Base-by-base conservation (phyloP, 2,888 invertebrate genomes). In the Ptychoptera albimana region DNA sequence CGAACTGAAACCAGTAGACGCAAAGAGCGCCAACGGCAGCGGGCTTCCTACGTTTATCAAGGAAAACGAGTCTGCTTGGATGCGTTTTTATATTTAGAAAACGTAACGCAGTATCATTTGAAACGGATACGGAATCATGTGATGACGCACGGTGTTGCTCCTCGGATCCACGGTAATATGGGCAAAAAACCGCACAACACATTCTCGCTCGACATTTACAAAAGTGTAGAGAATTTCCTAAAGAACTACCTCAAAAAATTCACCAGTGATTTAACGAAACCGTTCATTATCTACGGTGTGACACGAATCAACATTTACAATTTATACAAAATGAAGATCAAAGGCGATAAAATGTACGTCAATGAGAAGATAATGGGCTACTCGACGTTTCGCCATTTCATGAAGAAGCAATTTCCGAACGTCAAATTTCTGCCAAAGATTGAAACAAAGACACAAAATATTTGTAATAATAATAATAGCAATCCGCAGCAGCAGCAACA, bases 101-200 rank as follows among this genome's bases (percentile, higher is more conserved):
- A 84, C 63, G 82, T 82, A 44, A 83, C 82, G 3, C 79, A 81
- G 58, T 83, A 83, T 59, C 82, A 83, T 57, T 65, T 83, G 31
- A 83, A 83, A 58, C 68, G 82, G 44, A 82, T 83, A 52, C 66
- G 83, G 49, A 82, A 82, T 57, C 83, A 84, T 58, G 75, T 83
- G 4, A 79, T 81, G 73, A 79, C 79, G 1, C 82, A 83, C 55
- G 83, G 83, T 9, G 83, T 84, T 1, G 79, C 81, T 1, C 82
- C 83, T 0, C 64, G 83, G 49, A 78, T 82, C 49, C 83, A 83
- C 58, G 83, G 83, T 4, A 84, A 83, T 57, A 78, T 82, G 46
- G 82, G 82, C 14, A 83, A 83, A 64, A 78, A 81, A 57, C 82
- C 83, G 1, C 82, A 82, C 59, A 84, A 84, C 58, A 82, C 82